phyloP scores from a whole-genome alignment of 2,113 vertebrate genomes.

The Rhea americana region DNA sequence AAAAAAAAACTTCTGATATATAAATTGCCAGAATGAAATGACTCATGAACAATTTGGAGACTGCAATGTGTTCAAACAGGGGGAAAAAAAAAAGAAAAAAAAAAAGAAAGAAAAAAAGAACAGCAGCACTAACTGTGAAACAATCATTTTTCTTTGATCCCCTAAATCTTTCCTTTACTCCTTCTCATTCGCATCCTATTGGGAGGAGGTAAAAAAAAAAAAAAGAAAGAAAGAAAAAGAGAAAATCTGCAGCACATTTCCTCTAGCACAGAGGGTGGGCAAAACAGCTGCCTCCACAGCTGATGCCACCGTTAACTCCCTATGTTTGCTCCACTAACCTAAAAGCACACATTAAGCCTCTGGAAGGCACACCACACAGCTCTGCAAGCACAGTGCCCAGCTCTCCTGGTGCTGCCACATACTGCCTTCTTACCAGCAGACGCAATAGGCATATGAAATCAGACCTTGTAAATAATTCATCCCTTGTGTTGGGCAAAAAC shows the following conservation, averaged over 20 bases:
- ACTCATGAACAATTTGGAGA: neutral
- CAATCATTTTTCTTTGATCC: neutral
- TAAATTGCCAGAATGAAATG: slow-evolving; percentile 46
- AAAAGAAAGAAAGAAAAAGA: accelerated
- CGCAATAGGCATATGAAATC: slow-evolving; percentile 59
- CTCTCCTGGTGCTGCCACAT: slow-evolving; percentile 26
- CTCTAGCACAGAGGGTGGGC: slow-evolving; percentile 43
- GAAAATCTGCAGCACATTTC: slow-evolving; percentile 31
- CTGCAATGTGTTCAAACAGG: neutral
- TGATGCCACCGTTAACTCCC: slow-evolving; percentile 65
- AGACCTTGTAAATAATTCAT: slow-evolving; percentile 71
- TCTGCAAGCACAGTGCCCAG: neutral
- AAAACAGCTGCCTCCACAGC: slow-evolving; percentile 72
- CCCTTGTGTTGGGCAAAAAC: slow-evolving; percentile 14
- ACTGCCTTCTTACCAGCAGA: slow-evolving; percentile 56
- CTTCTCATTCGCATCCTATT: neutral
- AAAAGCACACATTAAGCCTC: slow-evolving; percentile 43
- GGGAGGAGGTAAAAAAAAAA: accelerated
- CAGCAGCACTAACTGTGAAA: neutral
- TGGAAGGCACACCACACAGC: slow-evolving; percentile 28
- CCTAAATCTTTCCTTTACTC: neutral
- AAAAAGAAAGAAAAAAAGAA: neutral
- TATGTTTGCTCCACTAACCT: slow-evolving; percentile 38
- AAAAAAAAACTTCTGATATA: slow-evolving; percentile 43
- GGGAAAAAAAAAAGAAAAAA: neutral